A percentile compares a stretch with the other conserved stretches of the same genome.
These are phyloP conservation scores for Nesometra sesokonis DNA, from an alignment of 35 echinoderm and acorn worm genomes.

Conservation along the genomic window DNA sequence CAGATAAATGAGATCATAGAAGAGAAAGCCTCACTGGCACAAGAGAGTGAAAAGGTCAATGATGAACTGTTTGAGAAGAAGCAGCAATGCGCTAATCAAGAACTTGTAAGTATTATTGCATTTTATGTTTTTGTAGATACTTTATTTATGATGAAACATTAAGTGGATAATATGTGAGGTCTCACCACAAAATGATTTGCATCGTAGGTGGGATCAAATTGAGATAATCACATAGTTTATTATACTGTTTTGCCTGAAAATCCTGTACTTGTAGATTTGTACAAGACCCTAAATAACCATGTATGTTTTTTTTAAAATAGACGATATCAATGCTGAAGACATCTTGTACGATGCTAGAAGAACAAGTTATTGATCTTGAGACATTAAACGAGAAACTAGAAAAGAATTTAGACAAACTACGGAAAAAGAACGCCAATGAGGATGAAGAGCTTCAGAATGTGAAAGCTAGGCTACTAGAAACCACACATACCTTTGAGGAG, in stretches of 20 bases:
- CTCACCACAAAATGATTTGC: too few relatives aligned
- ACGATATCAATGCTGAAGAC: conserved; percentile 74
- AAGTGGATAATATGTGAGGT: too few relatives aligned
- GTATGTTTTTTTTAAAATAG: conserved; percentile 33
- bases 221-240: too few relatives aligned
- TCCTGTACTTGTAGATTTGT: too few relatives aligned
- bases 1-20: conserved; percentile 28
- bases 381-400: conserved; percentile 57
- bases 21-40: conserved; percentile 10
- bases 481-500: conserved; percentile 16
- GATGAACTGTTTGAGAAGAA: conserved; percentile 34
- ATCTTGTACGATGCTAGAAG: conserved; percentile 79
- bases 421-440: conserved; percentile 13
- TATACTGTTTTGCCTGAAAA: too few relatives aligned
- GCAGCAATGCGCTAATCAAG: conserved; percentile 41
- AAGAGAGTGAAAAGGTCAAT: conserved; percentile 22
- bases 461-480: conserved; percentile 1
- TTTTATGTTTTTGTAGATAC: not conserved
- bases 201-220: too few relatives aligned
- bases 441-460: conserved; percentile 22
- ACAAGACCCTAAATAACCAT: too few relatives aligned
- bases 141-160: too few relatives aligned
- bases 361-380: conserved; percentile 83
- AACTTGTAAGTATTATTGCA: conserved; percentile 39
- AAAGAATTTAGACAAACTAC: conserved; percentile 15